Evolutionary conservation across 2,113 vertebrate species (phyloP).

Genomic region (Pimephales promelas): DNA sequence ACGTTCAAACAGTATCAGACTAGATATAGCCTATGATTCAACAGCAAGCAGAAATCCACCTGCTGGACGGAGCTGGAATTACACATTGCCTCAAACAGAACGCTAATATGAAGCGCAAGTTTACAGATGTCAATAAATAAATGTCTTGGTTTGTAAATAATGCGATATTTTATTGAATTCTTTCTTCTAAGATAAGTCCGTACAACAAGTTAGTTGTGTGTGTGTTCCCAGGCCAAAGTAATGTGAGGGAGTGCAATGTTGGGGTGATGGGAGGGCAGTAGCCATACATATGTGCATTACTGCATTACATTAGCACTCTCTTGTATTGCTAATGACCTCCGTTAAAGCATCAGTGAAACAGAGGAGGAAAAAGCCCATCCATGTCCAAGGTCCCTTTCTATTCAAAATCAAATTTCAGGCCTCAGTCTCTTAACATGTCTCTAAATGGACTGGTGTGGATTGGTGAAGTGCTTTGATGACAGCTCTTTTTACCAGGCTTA

Average conservation of each 20-base stretch:
- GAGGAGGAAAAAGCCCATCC: slow-evolving; percentile 78
- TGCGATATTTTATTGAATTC: neutral
- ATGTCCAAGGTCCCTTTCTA: slow-evolving; percentile 75
- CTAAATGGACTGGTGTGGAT: slow-evolving; percentile 75
- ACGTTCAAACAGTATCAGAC: neutral
- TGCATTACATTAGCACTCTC: slow-evolving; percentile 76
- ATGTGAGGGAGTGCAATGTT: slow-evolving; percentile 13
- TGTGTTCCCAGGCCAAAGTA: neutral
- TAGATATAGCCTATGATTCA: neutral
- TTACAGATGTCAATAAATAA: neutral
- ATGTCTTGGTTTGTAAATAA: neutral
- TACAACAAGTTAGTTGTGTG: neutral
- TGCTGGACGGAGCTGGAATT: slow-evolving; percentile 60
- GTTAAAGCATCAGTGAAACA: slow-evolving; percentile 63
- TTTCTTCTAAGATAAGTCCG: neutral
- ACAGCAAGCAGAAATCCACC: slow-evolving; percentile 56
- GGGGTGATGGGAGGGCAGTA: slow-evolving; percentile 45
- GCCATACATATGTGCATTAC: slow-evolving; percentile 56
- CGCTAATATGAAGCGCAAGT: neutral
- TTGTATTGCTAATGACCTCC: slow-evolving; percentile 82
- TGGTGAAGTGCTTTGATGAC: slow-evolving; percentile 61
- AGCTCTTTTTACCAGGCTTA: slow-evolving; percentile 49
- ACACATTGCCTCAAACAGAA: slow-evolving; percentile 26
- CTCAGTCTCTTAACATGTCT: slow-evolving; percentile 68
- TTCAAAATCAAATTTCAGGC: slow-evolving; percentile 79